A percentile compares a stretch with the other conserved stretches of the same genome.
Evolutionary conservation across 2,113 vertebrate genomes (phyloP).

Genomic region (Siniperca knerii): DNA sequence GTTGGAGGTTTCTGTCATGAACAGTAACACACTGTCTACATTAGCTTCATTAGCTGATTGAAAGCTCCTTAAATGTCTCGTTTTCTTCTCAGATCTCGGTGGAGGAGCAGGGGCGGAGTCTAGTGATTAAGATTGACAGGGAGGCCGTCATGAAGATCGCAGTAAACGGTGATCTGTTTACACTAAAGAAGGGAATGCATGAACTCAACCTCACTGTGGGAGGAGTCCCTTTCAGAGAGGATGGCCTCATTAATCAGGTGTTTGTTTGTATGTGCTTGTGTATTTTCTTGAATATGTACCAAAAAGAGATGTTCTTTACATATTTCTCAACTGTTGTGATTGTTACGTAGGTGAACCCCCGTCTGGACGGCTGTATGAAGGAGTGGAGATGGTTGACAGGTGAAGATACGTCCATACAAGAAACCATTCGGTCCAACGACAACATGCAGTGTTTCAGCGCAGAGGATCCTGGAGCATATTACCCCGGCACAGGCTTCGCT

Average conservation of each 20-base stretch:
- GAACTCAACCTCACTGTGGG: constrained; percentile 96
- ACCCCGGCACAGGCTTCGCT: constrained; percentile 90
- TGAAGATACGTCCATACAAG: constrained; percentile 91
- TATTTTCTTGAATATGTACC: constrained; percentile 2
- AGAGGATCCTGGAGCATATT: constrained; percentile 90
- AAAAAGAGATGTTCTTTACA: background rate
- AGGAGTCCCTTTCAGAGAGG: constrained; percentile 92
- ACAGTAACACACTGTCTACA: background rate
- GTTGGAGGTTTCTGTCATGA: constrained; percentile 75
- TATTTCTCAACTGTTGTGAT: background rate
- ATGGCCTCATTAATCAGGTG: constrained; percentile 89
- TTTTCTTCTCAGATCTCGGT: constrained; percentile 89
- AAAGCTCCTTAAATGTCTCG: background rate
- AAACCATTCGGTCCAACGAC: constrained; percentile 88
- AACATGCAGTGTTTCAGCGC: constrained; percentile 94
- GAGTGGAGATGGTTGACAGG: constrained; percentile 95
- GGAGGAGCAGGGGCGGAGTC: constrained; percentile 92
- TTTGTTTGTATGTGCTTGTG: constrained; percentile 24
- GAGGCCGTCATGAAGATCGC: constrained; percentile 99
- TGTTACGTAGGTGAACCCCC: constrained; percentile 90
- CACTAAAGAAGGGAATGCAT: constrained; percentile 89
- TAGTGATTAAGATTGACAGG: constrained; percentile 94
- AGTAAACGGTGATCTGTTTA: constrained; percentile 92
- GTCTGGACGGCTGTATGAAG: constrained; percentile 94
- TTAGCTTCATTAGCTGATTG: background rate